Base-by-base conservation (phyloP, 1,140 invertebrate species). In the Lordiphosa mommai region DNA sequence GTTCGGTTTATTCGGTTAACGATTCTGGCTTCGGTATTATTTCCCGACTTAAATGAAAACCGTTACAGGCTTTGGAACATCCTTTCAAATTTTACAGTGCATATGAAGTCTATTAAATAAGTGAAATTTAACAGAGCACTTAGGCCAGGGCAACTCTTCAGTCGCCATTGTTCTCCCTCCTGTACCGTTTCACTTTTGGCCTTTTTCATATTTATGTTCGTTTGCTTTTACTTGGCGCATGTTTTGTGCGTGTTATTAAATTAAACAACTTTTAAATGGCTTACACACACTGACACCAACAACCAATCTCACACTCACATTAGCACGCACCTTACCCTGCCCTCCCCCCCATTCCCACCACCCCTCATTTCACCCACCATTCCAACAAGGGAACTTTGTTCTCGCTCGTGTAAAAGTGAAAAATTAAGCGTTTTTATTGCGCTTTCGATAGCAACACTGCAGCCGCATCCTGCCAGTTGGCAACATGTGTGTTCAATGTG, bases 381-480 rank as follows among this genome's bases (percentile, higher is more conserved):
- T 7, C 33, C 33, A 69, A 41, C 33, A 51, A 38, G 38, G 34
- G 63, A 73, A 68, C 60, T 67, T 79, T 69, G 30, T 67, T 47
- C 56, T 46, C 44, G 41, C 64, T 49, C 47, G 60, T 77, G 67
- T 84, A 72, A 77, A 84, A 84, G 77, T 84, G 77, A 84, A 84
- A 84, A 84, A 84, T 84, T 84, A 84, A 84, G 77, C 77, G 77
- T 84, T 84, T 77, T 84, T 84, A 84, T 84, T 84, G 77, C 77
- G 68, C 67, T 77, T 84, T 84, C 72, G 63, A 68, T 68, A 60
- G 43, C 60, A 79, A 72, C 68, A 70, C 23, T 58, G 64, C 71
- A 68, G 49, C 49, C 49, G 49, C 50, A 52, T 57, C 44, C 49
- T 52, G 52, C 41, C 49, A n/a, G 29, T 10, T 76, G 77, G 76